phyloP scores from a whole-genome alignment of 2,113 vertebrate genomes.

The Anguilla japonica region DNA sequence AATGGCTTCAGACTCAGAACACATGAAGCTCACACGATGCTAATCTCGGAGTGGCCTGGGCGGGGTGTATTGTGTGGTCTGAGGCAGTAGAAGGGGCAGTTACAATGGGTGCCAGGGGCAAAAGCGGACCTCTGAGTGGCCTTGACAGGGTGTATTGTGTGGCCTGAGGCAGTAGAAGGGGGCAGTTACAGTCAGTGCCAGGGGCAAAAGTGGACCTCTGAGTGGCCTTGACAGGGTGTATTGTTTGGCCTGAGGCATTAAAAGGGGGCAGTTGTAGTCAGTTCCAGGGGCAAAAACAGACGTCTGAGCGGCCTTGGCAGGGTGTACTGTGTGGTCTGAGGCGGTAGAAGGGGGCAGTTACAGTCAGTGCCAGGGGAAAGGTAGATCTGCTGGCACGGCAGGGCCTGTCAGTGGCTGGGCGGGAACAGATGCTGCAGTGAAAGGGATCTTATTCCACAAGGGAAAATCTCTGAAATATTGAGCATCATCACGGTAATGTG shows the following conservation, averaged over 20 bases:
- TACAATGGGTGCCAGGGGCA: neutral
- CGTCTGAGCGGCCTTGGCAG: neutral
- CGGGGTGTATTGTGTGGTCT: constrained; percentile 13
- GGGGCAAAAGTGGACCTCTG: neutral
- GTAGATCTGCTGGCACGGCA: constrained; percentile 9
- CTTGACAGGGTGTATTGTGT: neutral
- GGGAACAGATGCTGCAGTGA: constrained; percentile 20
- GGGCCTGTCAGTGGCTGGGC: constrained; percentile 17
- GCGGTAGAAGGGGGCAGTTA: constrained; percentile 51
- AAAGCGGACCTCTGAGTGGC: neutral
- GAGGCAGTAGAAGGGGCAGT: constrained; percentile 52
- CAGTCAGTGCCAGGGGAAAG: neutral
- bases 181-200: constrained; percentile 48
- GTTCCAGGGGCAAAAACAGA: neutral
- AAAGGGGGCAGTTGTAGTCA: constrained; percentile 49
- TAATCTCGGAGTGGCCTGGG: neutral
- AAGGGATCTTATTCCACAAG: constrained; percentile 57
- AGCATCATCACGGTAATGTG: constrained; percentile 45
- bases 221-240: neutral
- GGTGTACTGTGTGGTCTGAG: constrained; percentile 22
- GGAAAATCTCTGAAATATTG: constrained; percentile 75
- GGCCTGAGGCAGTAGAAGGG: constrained; percentile 28
- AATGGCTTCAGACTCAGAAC: constrained; percentile 42
- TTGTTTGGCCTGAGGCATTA: constrained; percentile 29
- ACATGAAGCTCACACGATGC: constrained; percentile 13